These are phyloP conservation scores for Gambusia yucatana DNA, from an alignment of 2,797 vertebrate genomes.

Conservation along the genomic window DNA sequence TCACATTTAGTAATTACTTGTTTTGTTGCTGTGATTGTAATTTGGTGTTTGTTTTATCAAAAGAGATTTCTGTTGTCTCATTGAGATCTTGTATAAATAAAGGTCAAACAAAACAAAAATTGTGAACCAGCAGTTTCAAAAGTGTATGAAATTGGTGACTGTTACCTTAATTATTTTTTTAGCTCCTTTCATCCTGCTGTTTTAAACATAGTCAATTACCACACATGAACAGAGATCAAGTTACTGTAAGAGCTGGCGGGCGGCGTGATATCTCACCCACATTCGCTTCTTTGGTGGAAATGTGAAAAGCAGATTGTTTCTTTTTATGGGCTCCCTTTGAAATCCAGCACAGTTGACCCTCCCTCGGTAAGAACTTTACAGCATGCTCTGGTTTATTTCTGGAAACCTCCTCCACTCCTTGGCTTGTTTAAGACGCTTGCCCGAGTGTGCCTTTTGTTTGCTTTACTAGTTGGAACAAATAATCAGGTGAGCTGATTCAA, in stretches of 20 bases:
- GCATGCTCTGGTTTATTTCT: constrained; percentile 74
- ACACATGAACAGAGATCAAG: constrained; percentile 37
- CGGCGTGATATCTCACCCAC: constrained; percentile 53
- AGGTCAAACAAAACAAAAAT: neutral
- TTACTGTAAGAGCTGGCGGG: constrained; percentile 42
- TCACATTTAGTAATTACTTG: too few species aligned
- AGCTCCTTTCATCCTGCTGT: constrained; percentile 30
- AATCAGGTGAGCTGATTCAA: constrained; percentile 64
- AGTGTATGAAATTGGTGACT: constrained; percentile 17
- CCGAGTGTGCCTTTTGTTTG: constrained; percentile 71
- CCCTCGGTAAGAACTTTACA: constrained; percentile 67
- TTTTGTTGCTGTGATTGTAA: too few species aligned
- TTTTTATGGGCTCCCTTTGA: constrained; percentile 77
- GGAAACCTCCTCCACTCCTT: constrained; percentile 65
- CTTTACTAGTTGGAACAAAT: constrained; percentile 65
- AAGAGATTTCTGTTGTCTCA: too few species aligned
- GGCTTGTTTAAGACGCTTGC: constrained; percentile 64
- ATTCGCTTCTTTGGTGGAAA: constrained; percentile 56
- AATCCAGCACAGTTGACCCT: constrained; percentile 71
- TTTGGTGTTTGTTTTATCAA: too few species aligned
- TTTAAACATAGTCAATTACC: constrained; percentile 56
- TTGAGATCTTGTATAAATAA: too few species aligned
- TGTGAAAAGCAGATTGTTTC: constrained; percentile 73
- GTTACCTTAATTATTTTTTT: constrained; percentile 14
- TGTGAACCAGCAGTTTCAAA: neutral